These are phyloP conservation scores for Orchesella cincta DNA, from an alignment of 1,140 invertebrate species.

Conservation along the genomic window DNA sequence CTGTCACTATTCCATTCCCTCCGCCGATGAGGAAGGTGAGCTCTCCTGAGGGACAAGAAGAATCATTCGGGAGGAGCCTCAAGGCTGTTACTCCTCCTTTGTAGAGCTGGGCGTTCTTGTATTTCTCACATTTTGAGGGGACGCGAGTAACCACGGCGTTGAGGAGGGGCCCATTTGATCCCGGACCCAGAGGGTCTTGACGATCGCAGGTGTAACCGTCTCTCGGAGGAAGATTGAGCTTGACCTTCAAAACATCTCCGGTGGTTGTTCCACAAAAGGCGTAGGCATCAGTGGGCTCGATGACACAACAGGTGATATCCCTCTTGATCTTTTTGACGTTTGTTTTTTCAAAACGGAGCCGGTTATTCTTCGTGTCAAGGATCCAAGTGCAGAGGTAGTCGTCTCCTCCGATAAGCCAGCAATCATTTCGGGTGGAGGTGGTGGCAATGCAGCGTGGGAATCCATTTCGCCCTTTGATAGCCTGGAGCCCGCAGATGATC, in stretches of 20 bases:
- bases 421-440: constrained; percentile 60
- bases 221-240: constrained; percentile 51
- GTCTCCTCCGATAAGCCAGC: constrained; percentile 68
- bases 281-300: constrained; percentile 67
- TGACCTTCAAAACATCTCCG: constrained; percentile 66
- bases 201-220: constrained; percentile 40
- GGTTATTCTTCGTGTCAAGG: constrained; percentile 69
- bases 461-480: constrained; percentile 69
- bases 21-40: constrained; percentile 70
- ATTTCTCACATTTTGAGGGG: constrained; percentile 35
- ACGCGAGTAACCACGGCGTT: constrained; percentile 25
- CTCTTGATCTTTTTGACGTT: constrained; percentile 58
- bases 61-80: constrained; percentile 59
- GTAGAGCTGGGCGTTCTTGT: constrained; percentile 46
- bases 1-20: constrained; percentile 77
- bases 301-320: constrained; percentile 56
- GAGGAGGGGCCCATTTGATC: constrained; percentile 31
- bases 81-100: constrained; percentile 65
- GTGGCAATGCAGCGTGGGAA: constrained; percentile 61
- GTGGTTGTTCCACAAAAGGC: constrained; percentile 83
- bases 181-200: constrained; percentile 34
- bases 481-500: constrained; percentile 68
- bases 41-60: constrained; percentile 53
- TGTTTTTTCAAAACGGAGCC: constrained; percentile 70
- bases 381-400: constrained; percentile 74